Conservation (phyloP, 2,797 vertebrate species). For the Nothura maculosa region DNA sequence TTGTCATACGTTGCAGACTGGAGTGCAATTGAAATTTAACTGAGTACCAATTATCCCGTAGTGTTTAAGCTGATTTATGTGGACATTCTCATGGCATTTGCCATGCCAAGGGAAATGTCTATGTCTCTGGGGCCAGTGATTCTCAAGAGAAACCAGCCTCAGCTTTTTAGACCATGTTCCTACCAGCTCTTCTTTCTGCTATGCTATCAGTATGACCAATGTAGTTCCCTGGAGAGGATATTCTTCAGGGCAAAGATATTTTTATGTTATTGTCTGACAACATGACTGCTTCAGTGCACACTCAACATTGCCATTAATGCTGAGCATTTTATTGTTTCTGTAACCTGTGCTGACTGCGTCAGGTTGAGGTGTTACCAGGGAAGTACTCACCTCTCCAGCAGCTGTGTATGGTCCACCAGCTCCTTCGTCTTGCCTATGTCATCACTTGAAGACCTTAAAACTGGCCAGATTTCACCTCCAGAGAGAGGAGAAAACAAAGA, state of each 20-base stretch:
- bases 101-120: neutral
- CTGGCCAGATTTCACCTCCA: neutral
- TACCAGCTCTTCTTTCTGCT: neutral
- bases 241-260: neutral
- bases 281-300: neutral
- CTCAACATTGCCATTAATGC: conserved; percentile 1
- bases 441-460: neutral
- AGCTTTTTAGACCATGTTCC: neutral
- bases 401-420: neutral
- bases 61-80: neutral
- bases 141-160: neutral
- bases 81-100: neutral
- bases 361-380: neutral
- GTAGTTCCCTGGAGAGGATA: neutral
- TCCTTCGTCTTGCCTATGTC: neutral
- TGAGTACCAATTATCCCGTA: neutral
- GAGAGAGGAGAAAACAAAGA: conserved; percentile 15
- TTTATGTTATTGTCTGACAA: neutral
- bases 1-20: neutral
- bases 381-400: conserved; percentile 29
- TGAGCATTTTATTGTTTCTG: neutral
- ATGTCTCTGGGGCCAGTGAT: neutral
- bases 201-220: neutral
- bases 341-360: conserved; percentile 43
- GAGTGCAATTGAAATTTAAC: neutral